Conservation (phyloP, 2,888 invertebrate genomes). For the Acanthoscelides obtectus region DNA sequence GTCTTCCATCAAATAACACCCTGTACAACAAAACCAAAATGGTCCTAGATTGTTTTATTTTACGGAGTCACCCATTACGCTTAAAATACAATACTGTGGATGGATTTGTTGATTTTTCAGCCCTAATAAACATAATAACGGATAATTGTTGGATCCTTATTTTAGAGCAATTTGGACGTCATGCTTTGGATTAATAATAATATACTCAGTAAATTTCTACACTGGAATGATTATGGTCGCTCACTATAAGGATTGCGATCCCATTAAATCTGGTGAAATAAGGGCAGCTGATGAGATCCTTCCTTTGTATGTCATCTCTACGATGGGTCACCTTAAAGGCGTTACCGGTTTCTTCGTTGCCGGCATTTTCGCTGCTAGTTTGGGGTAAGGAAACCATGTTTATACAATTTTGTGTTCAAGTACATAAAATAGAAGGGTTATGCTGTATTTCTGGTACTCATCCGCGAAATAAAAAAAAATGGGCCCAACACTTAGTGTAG, state of each 20-base stretch:
- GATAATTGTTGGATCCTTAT: no score
- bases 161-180: conserved; percentile 71
- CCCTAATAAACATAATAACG: no score
- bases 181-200: conserved; percentile 67
- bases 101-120: no score
- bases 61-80: no score
- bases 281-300: conserved; percentile 74
- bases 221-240: conserved; percentile 82
- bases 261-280: conserved; percentile 66
- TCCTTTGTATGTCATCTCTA: conserved; percentile 84
- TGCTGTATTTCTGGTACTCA: no score
- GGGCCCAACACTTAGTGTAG: no score
- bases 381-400: conserved; percentile 61
- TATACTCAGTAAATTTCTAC: conserved; percentile 81
- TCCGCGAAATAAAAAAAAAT: no score
- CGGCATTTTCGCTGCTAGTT: conserved; percentile 91
- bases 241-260: conserved; percentile 81
- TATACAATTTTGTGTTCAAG: conserved; percentile 12
- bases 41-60: no score
- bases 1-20: no score
- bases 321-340: conserved; percentile 69
- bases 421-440: no score
- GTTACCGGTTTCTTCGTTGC: conserved; percentile 92
- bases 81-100: no score
- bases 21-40: no score